Evolutionary conservation across 1,140 invertebrate species (phyloP).

Genomic region (Notospermus geniculatus): DNA sequence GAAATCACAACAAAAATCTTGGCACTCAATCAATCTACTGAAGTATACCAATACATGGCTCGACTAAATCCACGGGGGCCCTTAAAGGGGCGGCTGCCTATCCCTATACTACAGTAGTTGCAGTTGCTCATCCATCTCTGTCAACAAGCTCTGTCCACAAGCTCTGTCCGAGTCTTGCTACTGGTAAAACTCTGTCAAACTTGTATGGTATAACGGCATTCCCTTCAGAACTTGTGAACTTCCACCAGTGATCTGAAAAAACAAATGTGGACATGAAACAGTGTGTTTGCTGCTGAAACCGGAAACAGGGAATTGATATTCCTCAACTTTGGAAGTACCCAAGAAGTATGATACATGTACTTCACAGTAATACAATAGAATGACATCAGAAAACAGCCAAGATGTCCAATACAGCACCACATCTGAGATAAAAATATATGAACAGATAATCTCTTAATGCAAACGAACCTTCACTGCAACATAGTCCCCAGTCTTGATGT

Average conservation of each 20-base stretch:
- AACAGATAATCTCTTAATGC: slow-evolving; percentile 24
- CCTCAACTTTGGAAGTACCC: background rate
- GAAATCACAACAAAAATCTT: no score
- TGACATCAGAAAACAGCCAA: background rate
- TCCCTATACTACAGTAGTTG: no score
- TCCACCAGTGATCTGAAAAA: slow-evolving; percentile 63
- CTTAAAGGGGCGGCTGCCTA: no score
- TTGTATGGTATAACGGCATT: slow-evolving; percentile 67
- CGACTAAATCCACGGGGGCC: no score
- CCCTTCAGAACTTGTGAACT: slow-evolving; percentile 73
- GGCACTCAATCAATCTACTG: no score
- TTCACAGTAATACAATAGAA: background rate
- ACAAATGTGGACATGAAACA: slow-evolving; percentile 12
- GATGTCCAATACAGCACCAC: background rate
- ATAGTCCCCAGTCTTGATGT: slow-evolving; percentile 70
- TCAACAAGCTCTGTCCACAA: no score
- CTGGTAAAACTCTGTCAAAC: slow-evolving; percentile 52
- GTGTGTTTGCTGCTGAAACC: background rate
- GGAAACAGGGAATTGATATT: slow-evolving; percentile 4
- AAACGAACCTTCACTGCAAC: slow-evolving; percentile 65
- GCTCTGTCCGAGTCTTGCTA: no score
- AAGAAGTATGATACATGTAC: background rate
- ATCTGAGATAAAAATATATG: background rate
- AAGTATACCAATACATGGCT: no score
- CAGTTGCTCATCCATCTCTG: no score